Evolutionary conservation across 2,888 invertebrate species (phyloP), one percentile per base, ranked within the genome.

Genomic region (Drosophila sordidula): DNA sequence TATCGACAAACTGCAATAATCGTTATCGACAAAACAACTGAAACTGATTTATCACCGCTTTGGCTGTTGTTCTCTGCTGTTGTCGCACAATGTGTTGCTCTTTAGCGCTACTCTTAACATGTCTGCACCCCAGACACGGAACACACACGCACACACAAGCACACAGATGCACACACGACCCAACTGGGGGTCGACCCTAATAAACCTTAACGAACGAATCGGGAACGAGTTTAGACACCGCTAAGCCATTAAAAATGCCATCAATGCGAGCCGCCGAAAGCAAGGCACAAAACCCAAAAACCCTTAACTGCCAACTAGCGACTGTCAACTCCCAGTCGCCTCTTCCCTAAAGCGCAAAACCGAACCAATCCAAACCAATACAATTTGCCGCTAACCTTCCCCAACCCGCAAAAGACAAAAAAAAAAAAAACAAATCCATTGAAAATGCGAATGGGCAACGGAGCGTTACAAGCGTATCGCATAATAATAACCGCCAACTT

Each of bases 401-500:
- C 52, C 47, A 54, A 54, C 29, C 44, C 32, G 44, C 14, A 14
- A 11, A 26, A 44, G 3, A 25, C 5, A 11, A 42, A 22, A 22
- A 64, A 41, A 36, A 32, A 45, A 66, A 59, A 52, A 66, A 76
- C 80, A 68, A 88, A 88, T 82, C 80, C 81, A 82, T 82, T 88
- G 80, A 64, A 70, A 81, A 81, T 67, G 79, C 59, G 55, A 36
- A 29, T 22, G 44, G 41, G 44, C 46, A 45, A 51, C 32, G 56
- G 47, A 42, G 59, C 45, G 54, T 18, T 16, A 56, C 51, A 57
- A 62, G 56, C 64, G 82, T 63, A 78, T 85, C 72, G 83, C 87
- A 89, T 87, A 89, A 89, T 83, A 84, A 84, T 84, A 89, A 87
- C 83, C 89, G 81, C 79, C 77, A 80, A 80, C 83, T 86, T 88